Evolutionary conservation across 2,888 invertebrate genomes (phyloP), one percentile per base, ranked within the genome.

Genomic region (Spodoptera exigua): DNA sequence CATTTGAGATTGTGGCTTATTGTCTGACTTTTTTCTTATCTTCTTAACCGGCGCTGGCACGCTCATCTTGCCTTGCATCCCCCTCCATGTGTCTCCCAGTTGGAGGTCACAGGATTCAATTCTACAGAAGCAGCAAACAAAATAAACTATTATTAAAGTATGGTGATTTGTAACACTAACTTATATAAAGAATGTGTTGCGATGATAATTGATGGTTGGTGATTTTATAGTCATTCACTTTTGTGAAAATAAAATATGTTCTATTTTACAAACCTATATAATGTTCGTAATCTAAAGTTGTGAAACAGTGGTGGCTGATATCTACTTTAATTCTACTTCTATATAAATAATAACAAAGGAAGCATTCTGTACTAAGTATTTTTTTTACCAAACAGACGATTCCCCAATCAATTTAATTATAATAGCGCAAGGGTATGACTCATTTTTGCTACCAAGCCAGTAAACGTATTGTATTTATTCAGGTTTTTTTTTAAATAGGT

Each of bases 101-200:
- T 94, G 97, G 95, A 97, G 96, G 95, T 97, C 97, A 97, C 97
- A 97, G 95, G 97, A 97, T 96, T 97, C 97, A 95, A 97, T 96
- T 97, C 98, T 98, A 95, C 78, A 91, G 89, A 89, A 92, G 89
- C 89, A 92, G 89, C 89, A 96, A 96, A 91, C 85, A 91, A 84
- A 90, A 89, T 87, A 85, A 85, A 87, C 86, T 86, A 82, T 89
- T 87, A 89, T 86, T 89, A 89, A 86, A 83, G 80, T 80, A 77
- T 61, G 76, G 78, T 82, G 83, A 70, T 67, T 82, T 71, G 41
- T 65, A 74, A 70, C 57, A 70, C 79, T 72, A 71, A 56, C 36
- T 12, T 60, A 67, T 61, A 72, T 72, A 79, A 55, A 76, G 73
- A 78, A 74, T 63, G 72, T 76, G 69, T 75, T 73, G 75, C 56